Conservation (phyloP, 2,888 invertebrate species). For the Listrodromus nycthemerus region DNA sequence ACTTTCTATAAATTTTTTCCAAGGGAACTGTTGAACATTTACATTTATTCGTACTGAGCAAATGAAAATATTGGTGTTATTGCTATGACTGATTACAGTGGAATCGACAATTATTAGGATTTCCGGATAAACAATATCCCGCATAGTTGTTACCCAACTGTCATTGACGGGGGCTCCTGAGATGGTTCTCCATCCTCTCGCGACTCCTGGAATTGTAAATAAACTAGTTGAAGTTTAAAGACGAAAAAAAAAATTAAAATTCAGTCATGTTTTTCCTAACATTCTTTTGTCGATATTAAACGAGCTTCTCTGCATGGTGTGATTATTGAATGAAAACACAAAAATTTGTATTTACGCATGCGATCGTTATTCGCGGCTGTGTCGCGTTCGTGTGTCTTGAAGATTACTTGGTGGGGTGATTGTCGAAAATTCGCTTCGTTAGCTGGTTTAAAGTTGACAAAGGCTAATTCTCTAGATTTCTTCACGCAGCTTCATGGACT, state of each 20-base stretch:
- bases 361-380: constrained; percentile 30
- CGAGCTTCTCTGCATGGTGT: not conserved
- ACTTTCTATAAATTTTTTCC: constrained; percentile 69
- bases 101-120: constrained; percentile 77
- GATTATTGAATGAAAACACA: not conserved
- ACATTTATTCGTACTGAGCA: no score
- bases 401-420: constrained; percentile 75
- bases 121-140: constrained; percentile 77
- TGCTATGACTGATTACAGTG: constrained; percentile 30
- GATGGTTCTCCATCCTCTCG: constrained; percentile 33
- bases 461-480: not conserved
- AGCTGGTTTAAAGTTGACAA: not conserved
- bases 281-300: not conserved
- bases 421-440: constrained; percentile 50
- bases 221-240: not conserved
- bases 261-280: not conserved
- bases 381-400: constrained; percentile 60
- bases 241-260: not conserved
- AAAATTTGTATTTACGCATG: constrained; percentile 6
- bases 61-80: not conserved
- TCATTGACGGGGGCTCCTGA: not conserved
- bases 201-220: constrained; percentile 49
- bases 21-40: constrained; percentile 69
- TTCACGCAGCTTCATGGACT: not conserved
- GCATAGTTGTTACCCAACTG: constrained; percentile 54